Conservation (phyloP, 2,888 invertebrate genomes). For the Dryadula phaetusa region DNA sequence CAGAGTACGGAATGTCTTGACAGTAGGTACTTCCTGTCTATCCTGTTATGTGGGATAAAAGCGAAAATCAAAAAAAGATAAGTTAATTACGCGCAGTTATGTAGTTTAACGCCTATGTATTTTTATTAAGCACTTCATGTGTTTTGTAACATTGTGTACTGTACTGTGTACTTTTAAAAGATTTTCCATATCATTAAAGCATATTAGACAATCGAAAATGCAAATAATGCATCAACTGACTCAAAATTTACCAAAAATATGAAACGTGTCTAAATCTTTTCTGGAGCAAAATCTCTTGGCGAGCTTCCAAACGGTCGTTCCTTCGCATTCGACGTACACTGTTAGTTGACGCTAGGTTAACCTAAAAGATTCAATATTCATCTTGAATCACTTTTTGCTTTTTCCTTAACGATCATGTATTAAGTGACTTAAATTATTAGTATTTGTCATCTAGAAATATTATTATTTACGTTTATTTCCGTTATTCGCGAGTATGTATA, state of each 20-base stretch:
- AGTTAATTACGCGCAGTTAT: no score
- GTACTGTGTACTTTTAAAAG: no score
- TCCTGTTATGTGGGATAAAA: no score
- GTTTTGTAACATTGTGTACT: no score
- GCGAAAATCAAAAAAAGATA: no score
- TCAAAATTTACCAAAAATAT: slow-evolving; percentile 29
- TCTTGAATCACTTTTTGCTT: slow-evolving; percentile 41
- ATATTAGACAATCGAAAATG: slow-evolving; percentile 3
- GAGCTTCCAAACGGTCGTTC: slow-evolving; percentile 56
- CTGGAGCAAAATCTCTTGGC: slow-evolving; percentile 51
- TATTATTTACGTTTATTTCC: background rate
- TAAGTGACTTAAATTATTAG: background rate
- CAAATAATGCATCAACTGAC: slow-evolving; percentile 6
- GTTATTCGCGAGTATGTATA: background rate
- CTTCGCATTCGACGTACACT: slow-evolving; percentile 60
- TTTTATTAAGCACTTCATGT: no score
- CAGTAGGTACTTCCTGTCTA: no score
- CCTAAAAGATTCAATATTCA: slow-evolving; percentile 61
- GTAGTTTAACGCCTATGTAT: no score
- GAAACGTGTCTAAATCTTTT: slow-evolving; percentile 45
- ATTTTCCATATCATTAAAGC: background rate
- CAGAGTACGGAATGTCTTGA: no score
- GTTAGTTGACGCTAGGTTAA: slow-evolving; percentile 68
- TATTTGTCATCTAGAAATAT: background rate
- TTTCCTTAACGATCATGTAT: slow-evolving; percentile 25